These are phyloP conservation scores for Anthopleura sola DNA, from an alignment of 64 coral and sea anemone species.

Conservation along the genomic window DNA sequence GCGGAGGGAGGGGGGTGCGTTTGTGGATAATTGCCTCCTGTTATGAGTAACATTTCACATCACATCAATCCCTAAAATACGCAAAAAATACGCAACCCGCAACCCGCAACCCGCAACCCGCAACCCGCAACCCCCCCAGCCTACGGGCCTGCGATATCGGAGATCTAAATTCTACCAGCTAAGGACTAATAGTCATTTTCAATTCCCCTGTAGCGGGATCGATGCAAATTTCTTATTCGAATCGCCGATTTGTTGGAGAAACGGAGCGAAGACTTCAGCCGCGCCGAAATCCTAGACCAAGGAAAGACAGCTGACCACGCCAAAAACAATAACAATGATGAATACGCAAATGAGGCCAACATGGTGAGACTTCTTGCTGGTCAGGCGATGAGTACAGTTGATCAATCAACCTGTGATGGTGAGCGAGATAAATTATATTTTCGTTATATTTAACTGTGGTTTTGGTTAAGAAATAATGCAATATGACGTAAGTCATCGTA, in stretches of 20 bases:
- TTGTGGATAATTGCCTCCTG: no score
- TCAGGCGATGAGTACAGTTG: constrained; percentile 6
- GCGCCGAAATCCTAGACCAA: constrained; percentile 38
- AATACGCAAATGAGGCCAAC: constrained; percentile 24
- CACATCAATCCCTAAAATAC: no score
- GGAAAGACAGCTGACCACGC: constrained; percentile 17
- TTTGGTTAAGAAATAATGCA: not conserved
- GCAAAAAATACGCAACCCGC: no score
- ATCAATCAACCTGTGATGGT: constrained; percentile 32
- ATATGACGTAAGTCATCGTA: no score
- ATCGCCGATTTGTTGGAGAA: constrained; percentile 40
- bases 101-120: no score
- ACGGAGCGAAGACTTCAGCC: constrained; percentile 32
- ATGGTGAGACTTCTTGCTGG: constrained; percentile 26
- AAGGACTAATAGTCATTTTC: no score
- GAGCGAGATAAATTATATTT: not conserved
- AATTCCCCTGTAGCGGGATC: not conserved
- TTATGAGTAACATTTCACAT: no score
- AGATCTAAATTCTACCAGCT: no score
- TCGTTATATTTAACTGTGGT: not conserved
- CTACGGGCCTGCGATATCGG: no score
- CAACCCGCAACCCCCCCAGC: no score
- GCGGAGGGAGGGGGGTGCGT: no score
- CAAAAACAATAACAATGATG: constrained; percentile 27
- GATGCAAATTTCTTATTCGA: constrained; percentile 1